phyloP scores from a whole-genome alignment of 2,113 vertebrate genomes.

The Amblyornis subalaris region DNA sequence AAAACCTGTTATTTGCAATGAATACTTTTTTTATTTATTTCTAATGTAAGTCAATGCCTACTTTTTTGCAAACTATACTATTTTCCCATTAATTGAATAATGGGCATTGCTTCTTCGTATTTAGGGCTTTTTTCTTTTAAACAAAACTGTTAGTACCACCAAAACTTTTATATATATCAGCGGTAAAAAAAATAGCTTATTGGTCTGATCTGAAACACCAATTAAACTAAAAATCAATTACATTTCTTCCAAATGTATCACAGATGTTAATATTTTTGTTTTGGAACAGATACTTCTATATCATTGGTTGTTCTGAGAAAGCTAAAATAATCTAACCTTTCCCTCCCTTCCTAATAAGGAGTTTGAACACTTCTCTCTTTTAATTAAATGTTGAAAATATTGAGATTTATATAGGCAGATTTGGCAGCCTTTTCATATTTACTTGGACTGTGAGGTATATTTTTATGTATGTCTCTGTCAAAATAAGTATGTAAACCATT shows the following conservation, averaged over 20 bases:
- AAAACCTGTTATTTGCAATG: not conserved
- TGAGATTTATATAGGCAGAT: not conserved
- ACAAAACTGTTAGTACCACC: not conserved
- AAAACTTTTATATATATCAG: not conserved
- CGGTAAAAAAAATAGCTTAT: not conserved
- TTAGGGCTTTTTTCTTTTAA: not conserved
- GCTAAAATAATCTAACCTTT: not conserved
- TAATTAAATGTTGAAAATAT: slow-evolving; percentile 24
- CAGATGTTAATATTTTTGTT: slow-evolving; percentile 25
- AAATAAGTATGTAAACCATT: not conserved
- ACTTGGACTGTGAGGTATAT: not conserved
- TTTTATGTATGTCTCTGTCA: not conserved
- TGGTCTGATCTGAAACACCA: not conserved
- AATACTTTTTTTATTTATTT: not conserved
- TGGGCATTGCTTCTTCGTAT: not conserved
- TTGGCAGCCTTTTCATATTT: slow-evolving; percentile 13
- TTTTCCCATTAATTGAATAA: not conserved
- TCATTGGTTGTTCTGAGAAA: not conserved
- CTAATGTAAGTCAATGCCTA: not conserved
- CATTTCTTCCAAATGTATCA: not conserved
- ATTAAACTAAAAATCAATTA: slow-evolving; percentile 10
- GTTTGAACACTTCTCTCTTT: not conserved
- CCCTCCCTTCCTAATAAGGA: not conserved
- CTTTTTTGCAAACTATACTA: not conserved
- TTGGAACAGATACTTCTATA: not conserved